A percentile compares a stretch with the other conserved stretches of the same genome.
These are phyloP conservation scores for Palaemon carinicauda DNA, from an alignment of 1,140 invertebrate species.

Conservation along the genomic window DNA sequence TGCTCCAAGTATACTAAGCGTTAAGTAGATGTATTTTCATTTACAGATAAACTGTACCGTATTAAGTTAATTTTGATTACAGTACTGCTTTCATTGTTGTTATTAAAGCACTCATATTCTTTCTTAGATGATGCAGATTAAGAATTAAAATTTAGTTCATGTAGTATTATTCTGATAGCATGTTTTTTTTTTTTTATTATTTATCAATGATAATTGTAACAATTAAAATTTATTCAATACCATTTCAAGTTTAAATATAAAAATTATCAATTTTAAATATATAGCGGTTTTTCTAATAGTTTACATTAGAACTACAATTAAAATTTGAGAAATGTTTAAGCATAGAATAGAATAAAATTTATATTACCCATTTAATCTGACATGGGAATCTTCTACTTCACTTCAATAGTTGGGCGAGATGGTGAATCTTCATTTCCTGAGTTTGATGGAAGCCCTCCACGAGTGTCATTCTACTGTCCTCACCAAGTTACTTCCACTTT, in stretches of 20 bases:
- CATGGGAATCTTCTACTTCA: slow-evolving; percentile 40
- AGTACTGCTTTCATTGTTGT: no score
- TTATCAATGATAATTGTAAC: no score
- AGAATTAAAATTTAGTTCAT: background rate
- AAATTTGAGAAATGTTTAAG: background rate
- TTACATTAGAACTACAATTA: background rate
- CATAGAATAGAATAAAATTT: background rate
- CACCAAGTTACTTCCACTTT: slow-evolving; percentile 83
- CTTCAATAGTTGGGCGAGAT: slow-evolving; percentile 97
- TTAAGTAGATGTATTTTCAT: no score
- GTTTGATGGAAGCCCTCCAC: slow-evolving; percentile 91
- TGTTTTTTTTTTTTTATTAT: no score
- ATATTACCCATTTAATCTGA: slow-evolving; percentile 58
- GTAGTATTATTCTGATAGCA: no score
- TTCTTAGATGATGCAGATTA: background rate
- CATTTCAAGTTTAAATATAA: no score
- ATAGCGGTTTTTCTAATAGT: no score
- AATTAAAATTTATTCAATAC: no score
- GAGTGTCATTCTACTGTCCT: slow-evolving; percentile 95
- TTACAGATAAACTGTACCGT: no score
- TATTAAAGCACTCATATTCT: no score
- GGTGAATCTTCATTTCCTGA: slow-evolving; percentile 96
- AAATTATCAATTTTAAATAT: background rate
- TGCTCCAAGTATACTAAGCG: no score
- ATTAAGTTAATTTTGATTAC: no score